Conservation (phyloP, 2,888 invertebrate species). For the Amorpha juglandis region DNA sequence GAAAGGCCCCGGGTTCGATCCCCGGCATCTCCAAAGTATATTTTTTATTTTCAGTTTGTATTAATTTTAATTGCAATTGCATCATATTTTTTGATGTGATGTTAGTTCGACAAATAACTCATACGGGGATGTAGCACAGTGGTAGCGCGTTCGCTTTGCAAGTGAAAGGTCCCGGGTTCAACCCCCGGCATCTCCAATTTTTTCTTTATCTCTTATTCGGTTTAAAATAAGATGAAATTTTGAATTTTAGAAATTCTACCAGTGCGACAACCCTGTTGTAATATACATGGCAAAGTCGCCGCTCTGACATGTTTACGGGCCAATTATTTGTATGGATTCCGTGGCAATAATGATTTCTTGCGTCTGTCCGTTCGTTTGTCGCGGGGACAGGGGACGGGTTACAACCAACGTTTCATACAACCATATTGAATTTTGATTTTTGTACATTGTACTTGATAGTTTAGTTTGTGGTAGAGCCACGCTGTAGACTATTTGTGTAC, state of each 20-base stretch:
- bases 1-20: conserved; percentile 99
- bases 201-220: background rate
- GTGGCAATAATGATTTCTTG: conserved; percentile 83
- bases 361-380: conserved; percentile 58
- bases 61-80: no score
- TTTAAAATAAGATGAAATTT: no score
- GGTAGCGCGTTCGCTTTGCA: conserved; percentile 99
- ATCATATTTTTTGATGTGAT: no score
- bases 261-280: conserved; percentile 66
- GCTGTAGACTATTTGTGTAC: no score
- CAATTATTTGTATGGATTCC: conserved; percentile 85
- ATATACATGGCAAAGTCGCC: conserved; percentile 83
- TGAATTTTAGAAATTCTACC: no score
- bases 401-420: conserved; percentile 57
- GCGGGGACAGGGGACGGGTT: conserved; percentile 24
- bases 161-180: conserved; percentile 99
- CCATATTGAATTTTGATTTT: conserved; percentile 33
- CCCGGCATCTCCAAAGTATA: conserved; percentile 92
- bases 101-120: background rate
- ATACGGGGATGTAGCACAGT: conserved; percentile 95
- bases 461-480: no score
- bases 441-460: background rate
- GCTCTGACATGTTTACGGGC: conserved; percentile 84
- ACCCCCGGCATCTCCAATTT: conserved; percentile 94
- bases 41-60: background rate